Evolutionary conservation across 2,888 invertebrate species (phyloP).

Genomic region (Ectemnius cavifrons): DNA sequence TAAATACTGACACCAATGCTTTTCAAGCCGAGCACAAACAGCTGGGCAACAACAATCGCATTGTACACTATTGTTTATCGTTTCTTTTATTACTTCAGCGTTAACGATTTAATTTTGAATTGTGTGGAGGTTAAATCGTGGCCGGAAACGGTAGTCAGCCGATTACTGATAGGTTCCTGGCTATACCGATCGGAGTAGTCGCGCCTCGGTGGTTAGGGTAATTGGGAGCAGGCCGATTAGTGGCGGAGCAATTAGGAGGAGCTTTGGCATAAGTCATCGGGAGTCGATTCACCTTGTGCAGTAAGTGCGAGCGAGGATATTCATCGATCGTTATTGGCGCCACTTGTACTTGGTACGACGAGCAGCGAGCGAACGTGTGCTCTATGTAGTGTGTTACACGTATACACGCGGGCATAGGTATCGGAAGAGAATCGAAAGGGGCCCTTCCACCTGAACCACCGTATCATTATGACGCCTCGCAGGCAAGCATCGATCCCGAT

Average conservation of each 20-base stretch:
- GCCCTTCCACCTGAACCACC: conserved; percentile 59
- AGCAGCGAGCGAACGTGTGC: conserved; percentile 40
- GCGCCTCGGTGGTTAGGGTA: conserved; percentile 11
- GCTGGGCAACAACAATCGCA: no score
- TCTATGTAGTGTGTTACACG: conserved; percentile 36
- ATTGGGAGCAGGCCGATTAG: conserved; percentile 28
- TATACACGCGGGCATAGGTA: no score
- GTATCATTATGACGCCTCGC: conserved; percentile 75
- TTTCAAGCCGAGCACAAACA: no score
- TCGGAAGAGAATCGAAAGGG: conserved; percentile 60
- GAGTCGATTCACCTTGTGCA: conserved; percentile 18
- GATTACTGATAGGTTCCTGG: background rate
- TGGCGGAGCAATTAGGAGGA: conserved; percentile 24
- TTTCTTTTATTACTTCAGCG: no score
- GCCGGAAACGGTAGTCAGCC: background rate
- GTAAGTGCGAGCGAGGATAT: conserved; percentile 11
- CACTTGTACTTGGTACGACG: conserved; percentile 53
- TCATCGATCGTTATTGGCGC: conserved; percentile 61
- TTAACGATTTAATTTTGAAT: no score
- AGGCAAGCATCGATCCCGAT: conserved; percentile 74
- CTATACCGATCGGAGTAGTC: background rate
- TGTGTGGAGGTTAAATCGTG: no score
- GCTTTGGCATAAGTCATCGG: conserved; percentile 42
- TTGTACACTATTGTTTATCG: no score
- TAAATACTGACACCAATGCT: no score